These are phyloP conservation scores for Lepidurus couesii DNA, from an alignment of 1,140 invertebrate genomes.

Conservation along the genomic window DNA sequence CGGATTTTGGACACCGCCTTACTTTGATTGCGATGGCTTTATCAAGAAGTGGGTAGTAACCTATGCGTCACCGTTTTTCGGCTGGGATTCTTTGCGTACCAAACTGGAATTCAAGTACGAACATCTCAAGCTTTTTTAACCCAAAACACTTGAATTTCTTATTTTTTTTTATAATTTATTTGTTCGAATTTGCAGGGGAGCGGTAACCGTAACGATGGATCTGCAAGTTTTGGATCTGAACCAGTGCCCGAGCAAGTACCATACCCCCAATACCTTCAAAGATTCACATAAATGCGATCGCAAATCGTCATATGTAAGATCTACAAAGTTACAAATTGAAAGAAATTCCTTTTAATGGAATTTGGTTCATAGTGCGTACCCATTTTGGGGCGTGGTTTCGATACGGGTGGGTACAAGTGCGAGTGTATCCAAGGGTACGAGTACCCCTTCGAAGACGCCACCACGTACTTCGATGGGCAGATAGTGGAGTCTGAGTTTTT, in stretches of 20 bases:
- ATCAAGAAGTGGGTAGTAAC: constrained; percentile 91
- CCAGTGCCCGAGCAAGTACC: constrained; percentile 83
- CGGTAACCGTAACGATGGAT: constrained; percentile 87
- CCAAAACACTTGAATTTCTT: neutral
- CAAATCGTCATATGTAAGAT: constrained; percentile 85
- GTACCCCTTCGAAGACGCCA: constrained; percentile 91
- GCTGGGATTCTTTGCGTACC: constrained; percentile 84
- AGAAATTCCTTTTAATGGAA: constrained; percentile 20
- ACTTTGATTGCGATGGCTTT: constrained; percentile 86
- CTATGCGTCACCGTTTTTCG: constrained; percentile 94
- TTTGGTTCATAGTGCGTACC: constrained; percentile 75
- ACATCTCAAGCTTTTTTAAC: neutral
- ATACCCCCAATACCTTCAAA: constrained; percentile 89
- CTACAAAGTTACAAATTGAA: constrained; percentile 22
- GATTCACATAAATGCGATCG: constrained; percentile 90
- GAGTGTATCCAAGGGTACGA: constrained; percentile 95
- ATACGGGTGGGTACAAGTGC: constrained; percentile 95
- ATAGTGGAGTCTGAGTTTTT: constrained; percentile 89
- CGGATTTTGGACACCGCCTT: constrained; percentile 88
- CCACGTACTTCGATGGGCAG: constrained; percentile 94
- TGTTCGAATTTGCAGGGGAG: constrained; percentile 63
- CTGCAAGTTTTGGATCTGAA: constrained; percentile 86
- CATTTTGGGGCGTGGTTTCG: constrained; percentile 81
- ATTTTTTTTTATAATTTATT: constrained; percentile 30
- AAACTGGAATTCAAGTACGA: constrained; percentile 92